Percentiles rank a stretch among this genome's conserved stretches.
These are phyloP conservation scores for Drosophila arizonae DNA, from an alignment of 1,140 invertebrate species.

Conservation along the genomic window DNA sequence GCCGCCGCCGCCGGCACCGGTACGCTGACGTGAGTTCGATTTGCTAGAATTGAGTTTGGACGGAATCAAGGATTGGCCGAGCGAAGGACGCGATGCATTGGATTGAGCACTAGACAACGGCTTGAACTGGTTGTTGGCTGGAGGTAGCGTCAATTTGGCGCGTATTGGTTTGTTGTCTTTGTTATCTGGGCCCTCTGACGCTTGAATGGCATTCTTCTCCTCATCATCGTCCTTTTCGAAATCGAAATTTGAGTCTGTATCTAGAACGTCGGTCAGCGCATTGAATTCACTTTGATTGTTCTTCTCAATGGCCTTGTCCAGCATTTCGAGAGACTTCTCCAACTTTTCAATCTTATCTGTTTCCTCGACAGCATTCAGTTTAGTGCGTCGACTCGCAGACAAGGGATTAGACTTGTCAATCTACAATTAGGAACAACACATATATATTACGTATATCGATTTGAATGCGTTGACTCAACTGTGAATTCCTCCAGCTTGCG, in stretches of 20 bases:
- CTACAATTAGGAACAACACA: conserved; percentile 6
- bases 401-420: conserved; percentile 61
- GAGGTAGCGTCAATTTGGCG: conserved; percentile 54
- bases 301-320: conserved; percentile 70
- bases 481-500: conserved; percentile 75
- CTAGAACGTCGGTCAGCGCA: conserved; percentile 60
- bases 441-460: not conserved
- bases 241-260: conserved; percentile 59
- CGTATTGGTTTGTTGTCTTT: conserved; percentile 33
- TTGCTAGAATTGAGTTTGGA: conserved; percentile 2
- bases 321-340: conserved; percentile 67
- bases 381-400: conserved; percentile 51
- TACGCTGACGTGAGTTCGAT: conserved; percentile 27
- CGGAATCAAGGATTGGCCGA: conserved; percentile 38
- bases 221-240: conserved; percentile 63
- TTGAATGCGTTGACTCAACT: conserved; percentile 38
- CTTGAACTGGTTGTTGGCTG: conserved; percentile 43
- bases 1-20: conserved; percentile 19
- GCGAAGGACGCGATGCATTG: conserved; percentile 28
- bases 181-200: conserved; percentile 2
- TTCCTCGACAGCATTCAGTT: conserved; percentile 51
- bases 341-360: conserved; percentile 67
- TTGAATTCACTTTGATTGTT: conserved; percentile 65
- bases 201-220: conserved; percentile 25
- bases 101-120: not conserved